Evolutionary conservation across 1,140 invertebrate species (phyloP), one percentile per base, ranked within the genome.

Genomic region (Lineus longissimus): DNA sequence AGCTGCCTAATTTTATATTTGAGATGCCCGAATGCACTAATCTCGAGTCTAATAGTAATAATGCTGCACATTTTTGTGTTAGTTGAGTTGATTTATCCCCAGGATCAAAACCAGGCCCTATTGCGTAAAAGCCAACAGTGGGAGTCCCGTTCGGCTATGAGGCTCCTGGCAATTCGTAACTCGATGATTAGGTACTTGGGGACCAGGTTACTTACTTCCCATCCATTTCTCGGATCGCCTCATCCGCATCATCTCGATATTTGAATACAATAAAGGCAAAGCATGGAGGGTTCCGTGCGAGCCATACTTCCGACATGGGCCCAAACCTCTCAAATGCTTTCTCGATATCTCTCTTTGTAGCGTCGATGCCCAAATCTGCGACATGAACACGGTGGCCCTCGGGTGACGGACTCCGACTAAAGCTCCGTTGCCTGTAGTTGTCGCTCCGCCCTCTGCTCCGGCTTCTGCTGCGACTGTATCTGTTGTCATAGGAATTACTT

Each of bases 231-330:
- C 65, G 68, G 13, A 81, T 70, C 22, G 80, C 74, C 47, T 68
- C 71, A 31, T 74, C 72, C 7, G 80, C 80, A 71, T 81, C 79
- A 55, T 76, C 76, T 58, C 67, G 69, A 56, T 76, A 70, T 61
- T 75, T 73, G 68, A 72, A 82, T 1, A 80, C 77, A 30, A 82
- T 64, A 71, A 82, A 81, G 9, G 79, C 78, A 74, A 82, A 82
- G 59, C 81, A 80, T 30, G 81, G 81, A n/a, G 79, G 79, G 55
- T 74, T 78, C 61, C 69, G 70, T 0, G 81, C 81, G 31, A 81
- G 64, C 81, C 81, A 82, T 4, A 81, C 70, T 64, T 82, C 81
- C 31, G 70, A 64, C 11, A 81, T 25, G 40, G 68, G 69, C n/a
- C 81, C 81, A 76, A 76, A 81, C 58, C 76, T 78, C 61, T 74